Conservation (phyloP, 1,140 invertebrate genomes). For the Agraylea sexmaculata region DNA sequence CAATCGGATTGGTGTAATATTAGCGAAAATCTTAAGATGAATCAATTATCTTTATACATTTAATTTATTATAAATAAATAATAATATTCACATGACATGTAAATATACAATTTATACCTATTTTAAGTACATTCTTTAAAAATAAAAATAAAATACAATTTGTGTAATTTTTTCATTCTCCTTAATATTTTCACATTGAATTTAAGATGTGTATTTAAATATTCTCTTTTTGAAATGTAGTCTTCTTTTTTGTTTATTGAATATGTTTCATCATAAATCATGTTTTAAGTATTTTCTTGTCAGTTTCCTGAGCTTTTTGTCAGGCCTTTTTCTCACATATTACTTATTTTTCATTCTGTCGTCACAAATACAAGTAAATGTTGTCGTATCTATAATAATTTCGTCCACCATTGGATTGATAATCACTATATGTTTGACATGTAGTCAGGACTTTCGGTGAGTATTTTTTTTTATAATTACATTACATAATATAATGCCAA, state of each 20-base stretch:
- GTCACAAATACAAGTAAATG: too few relatives aligned
- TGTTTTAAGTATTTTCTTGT: too few relatives aligned
- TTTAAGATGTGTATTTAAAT: slow-evolving; percentile 11
- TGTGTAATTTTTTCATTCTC: background rate
- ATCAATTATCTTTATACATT: background rate
- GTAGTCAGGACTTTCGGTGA: slow-evolving; percentile 50
- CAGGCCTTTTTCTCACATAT: too few relatives aligned
- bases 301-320: too few relatives aligned
- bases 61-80: background rate
- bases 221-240: slow-evolving; percentile 11
- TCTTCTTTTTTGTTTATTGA: slow-evolving; percentile 10
- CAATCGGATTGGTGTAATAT: slow-evolving; percentile 1
- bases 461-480: slow-evolving; percentile 12
- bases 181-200: slow-evolving; percentile 2
- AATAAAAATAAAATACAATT: slow-evolving; percentile 3
- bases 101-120: too few relatives aligned
- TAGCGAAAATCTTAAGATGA: background rate
- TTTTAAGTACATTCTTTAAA: slow-evolving; percentile 1
- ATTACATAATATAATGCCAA: slow-evolving; percentile 7
- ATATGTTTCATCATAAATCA: too few relatives aligned
- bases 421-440: slow-evolving; percentile 53
- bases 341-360: too few relatives aligned
- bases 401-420: slow-evolving; percentile 48
- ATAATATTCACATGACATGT: background rate
- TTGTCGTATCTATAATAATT: slow-evolving; percentile 37